These are phyloP conservation scores for Coregonus clupeaformis DNA, from an alignment of 2,113 vertebrate genomes.

Conservation along the genomic window DNA sequence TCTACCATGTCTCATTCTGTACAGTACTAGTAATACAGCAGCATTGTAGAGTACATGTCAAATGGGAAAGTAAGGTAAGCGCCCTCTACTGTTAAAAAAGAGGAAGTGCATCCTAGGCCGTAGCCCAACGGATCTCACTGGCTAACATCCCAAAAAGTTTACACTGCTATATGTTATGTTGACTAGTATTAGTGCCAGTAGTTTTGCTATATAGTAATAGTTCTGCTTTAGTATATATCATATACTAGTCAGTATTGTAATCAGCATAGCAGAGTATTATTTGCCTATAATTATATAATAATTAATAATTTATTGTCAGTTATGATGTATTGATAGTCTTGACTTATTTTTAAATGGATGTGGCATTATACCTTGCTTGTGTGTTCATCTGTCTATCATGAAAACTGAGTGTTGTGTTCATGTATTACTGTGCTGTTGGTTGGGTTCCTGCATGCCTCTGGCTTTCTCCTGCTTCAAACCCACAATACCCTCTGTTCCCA, in stretches of 20 bases:
- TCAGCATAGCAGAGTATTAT: background rate
- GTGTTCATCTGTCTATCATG: constrained; percentile 36
- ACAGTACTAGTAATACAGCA: background rate
- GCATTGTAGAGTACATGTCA: background rate
- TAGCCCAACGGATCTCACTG: background rate
- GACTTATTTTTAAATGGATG: background rate
- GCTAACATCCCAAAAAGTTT: background rate
- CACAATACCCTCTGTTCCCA: constrained; percentile 1
- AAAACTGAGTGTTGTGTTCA: constrained; percentile 38
- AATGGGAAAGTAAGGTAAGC: constrained; percentile 15
- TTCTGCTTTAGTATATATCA: too few relatives aligned
- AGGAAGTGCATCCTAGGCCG: background rate
- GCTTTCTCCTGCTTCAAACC: constrained; percentile 28
- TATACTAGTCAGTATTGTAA: background rate
- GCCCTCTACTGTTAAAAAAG: constrained; percentile 45
- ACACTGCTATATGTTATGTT: background rate
- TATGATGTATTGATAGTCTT: too few relatives aligned
- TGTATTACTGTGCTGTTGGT: constrained; percentile 37
- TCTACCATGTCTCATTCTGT: background rate
- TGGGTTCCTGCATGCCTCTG: constrained; percentile 47
- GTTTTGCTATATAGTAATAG: too few relatives aligned
- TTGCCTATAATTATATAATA: background rate
- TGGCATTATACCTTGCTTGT: constrained; percentile 66
- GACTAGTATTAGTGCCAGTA: too few relatives aligned
- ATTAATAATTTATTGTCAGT: background rate